Conservation (phyloP, 2,797 vertebrate genomes). For the Characodon lateralis region DNA sequence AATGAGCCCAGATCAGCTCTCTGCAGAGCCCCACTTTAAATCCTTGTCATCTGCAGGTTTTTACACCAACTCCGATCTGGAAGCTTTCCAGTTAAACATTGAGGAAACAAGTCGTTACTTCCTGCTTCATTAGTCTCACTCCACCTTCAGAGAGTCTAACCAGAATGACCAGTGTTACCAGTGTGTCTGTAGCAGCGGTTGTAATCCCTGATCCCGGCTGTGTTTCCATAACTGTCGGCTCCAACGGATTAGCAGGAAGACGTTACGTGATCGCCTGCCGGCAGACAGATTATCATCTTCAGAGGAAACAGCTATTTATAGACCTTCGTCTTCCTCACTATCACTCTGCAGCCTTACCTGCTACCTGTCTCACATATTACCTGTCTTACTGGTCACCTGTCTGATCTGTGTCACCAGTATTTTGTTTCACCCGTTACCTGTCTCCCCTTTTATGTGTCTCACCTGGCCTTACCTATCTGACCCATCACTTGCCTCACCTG, state of each 20-base stretch:
- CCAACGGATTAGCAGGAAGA: slow-evolving; percentile 21
- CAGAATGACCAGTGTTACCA: background rate
- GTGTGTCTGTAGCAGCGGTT: background rate
- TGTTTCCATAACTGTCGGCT: background rate
- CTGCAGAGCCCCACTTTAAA: background rate
- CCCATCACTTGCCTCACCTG: background rate
- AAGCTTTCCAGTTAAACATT: too few species aligned
- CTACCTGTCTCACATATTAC: background rate
- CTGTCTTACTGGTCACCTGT: background rate
- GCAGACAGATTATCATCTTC: slow-evolving; percentile 35
- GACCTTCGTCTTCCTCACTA: background rate
- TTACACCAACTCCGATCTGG: too few species aligned
- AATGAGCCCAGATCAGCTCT: background rate
- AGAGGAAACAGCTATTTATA: slow-evolving; percentile 23
- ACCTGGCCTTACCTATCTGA: background rate
- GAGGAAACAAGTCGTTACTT: background rate
- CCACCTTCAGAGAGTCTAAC: background rate
- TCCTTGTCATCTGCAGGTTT: too few species aligned
- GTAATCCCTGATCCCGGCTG: background rate
- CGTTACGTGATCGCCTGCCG: slow-evolving; percentile 7
- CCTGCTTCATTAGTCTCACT: background rate
- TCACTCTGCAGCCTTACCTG: background rate
- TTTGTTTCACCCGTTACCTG: too few species aligned
- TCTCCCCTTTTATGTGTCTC: background rate
- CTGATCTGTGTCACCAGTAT: background rate